Evolutionary conservation across 1,140 invertebrate genomes (phyloP), one percentile per base, ranked within the genome.

Genomic region (Trichoplusia ni): DNA sequence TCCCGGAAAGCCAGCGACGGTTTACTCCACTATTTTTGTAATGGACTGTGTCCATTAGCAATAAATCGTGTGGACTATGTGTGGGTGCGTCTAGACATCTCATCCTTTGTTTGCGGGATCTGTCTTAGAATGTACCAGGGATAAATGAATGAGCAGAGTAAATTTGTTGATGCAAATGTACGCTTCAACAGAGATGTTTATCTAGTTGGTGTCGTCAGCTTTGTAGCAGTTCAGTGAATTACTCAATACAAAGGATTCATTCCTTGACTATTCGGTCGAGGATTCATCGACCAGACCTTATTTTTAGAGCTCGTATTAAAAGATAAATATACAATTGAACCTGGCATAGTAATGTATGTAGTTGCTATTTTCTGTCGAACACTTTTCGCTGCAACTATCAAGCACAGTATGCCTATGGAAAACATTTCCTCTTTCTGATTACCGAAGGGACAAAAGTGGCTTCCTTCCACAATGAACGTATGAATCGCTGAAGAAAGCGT

Each of bases 21-120:
- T 67, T 60, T 53, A 67, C 63, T 63, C 35, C 44, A 69, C 53
- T 71, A 69, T 75, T 71, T 68, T 71, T 69, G 72, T 75, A 75
- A 75, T 75, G 72, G 72, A 69, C 29, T 61, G 46, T 38, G 63
- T 66, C 69, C 72, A 75, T 75, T 75, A 75, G 66, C 46, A 16
- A 66, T 69, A 75, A 69, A 71, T 71, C 67, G 64, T 56, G 19
- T 11, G 38, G 19, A 14, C 19, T 31, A 21, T 67, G 56, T 63
- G 54, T 42, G 51, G 54, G 46, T 54, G 51, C 46, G 58, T 64
- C 67, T 53, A 64, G 61, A 64, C 67, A 37, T 23, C 14, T 44
- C 33, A 44, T 66, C 56, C 35, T 66, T 66, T 66, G 46, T 66
- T 44, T 58, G 38, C 29, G 53, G 29, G 27, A 47, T 27, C n/a